Percentiles rank a stretch among this genome's conserved stretches.
Conservation (phyloP, 2,888 invertebrate genomes). For the Aleiodes leptofemur region DNA sequence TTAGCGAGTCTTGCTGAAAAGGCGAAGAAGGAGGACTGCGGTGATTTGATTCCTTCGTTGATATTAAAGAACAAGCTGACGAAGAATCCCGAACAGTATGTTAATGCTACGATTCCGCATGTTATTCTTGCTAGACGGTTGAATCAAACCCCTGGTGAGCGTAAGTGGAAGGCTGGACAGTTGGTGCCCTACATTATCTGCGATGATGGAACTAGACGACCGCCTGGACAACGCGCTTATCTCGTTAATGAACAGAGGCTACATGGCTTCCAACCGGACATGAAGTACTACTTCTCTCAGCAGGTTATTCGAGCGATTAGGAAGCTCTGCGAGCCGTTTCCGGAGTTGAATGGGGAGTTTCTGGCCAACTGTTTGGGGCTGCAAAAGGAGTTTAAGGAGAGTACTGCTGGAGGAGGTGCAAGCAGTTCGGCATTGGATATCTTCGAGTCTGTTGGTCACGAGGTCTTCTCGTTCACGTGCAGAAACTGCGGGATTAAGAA, state of each 20-base stretch:
- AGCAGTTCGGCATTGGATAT: neutral
- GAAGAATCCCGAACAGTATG: slow-evolving; percentile 94
- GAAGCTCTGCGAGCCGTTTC: slow-evolving; percentile 94
- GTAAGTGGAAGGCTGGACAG: slow-evolving; percentile 93
- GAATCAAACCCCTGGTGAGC: slow-evolving; percentile 87
- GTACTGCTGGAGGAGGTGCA: neutral
- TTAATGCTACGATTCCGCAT: slow-evolving; percentile 91
- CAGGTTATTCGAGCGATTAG: slow-evolving; percentile 98
- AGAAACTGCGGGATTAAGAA: neutral
- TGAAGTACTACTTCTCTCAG: slow-evolving; percentile 93
- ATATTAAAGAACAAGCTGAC: slow-evolving; percentile 96
- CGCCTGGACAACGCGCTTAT: slow-evolving; percentile 94
- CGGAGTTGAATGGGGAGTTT: slow-evolving; percentile 68
- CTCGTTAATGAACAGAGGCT: slow-evolving; percentile 92
- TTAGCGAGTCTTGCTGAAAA: slow-evolving; percentile 86
- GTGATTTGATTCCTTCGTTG: slow-evolving; percentile 85
- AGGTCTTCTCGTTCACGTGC: neutral
- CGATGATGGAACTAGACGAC: slow-evolving; percentile 85
- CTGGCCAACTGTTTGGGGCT: slow-evolving; percentile 92
- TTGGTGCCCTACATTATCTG: slow-evolving; percentile 97
- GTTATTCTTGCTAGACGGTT: slow-evolving; percentile 88
- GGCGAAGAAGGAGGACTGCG: slow-evolving; percentile 79
- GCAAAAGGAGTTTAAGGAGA: neutral
- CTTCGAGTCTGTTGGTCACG: neutral
- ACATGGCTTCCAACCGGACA: slow-evolving; percentile 84